These are phyloP conservation scores for Volucella inflata DNA, from an alignment of 2,888 invertebrate genomes.

Conservation along the genomic window DNA sequence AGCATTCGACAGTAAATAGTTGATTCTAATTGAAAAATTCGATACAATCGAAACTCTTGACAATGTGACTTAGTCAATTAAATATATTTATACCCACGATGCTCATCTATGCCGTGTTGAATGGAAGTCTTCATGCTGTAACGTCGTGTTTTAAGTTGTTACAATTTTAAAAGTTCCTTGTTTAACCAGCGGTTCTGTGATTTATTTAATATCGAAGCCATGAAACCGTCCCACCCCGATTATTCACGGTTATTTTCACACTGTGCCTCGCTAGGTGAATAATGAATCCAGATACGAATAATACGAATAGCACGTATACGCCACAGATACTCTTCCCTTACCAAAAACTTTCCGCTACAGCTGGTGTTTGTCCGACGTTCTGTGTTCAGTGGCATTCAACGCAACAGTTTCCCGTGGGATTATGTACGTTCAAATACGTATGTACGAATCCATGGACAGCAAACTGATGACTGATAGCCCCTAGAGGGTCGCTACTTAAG, in stretches of 20 bases:
- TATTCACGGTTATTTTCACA: constrained; percentile 40
- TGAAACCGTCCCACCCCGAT: background rate
- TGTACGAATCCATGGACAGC: background rate
- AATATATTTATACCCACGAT: too few relatives aligned
- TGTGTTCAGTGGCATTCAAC: too few relatives aligned
- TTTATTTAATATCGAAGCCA: constrained; percentile 15
- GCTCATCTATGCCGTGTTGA: too few relatives aligned
- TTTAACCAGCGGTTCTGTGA: background rate
- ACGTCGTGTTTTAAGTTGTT: background rate
- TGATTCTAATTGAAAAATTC: background rate
- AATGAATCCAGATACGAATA: background rate
- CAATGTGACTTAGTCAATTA: background rate
- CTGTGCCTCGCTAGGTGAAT: background rate
- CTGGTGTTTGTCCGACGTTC: too few relatives aligned
- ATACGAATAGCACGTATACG: background rate
- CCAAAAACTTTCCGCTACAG: too few relatives aligned
- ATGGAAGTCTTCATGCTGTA: too few relatives aligned
- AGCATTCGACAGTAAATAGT: background rate
- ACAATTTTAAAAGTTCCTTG: background rate
- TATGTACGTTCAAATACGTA: too few relatives aligned
- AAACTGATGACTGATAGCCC: constrained; percentile 5
- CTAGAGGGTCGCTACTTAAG: background rate
- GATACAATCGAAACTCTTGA: too few relatives aligned
- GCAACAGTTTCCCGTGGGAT: too few relatives aligned
- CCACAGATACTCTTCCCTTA: background rate